phyloP scores from a whole-genome alignment of 2,797 vertebrate genomes.

The Amblyopsis hoosieri region DNA sequence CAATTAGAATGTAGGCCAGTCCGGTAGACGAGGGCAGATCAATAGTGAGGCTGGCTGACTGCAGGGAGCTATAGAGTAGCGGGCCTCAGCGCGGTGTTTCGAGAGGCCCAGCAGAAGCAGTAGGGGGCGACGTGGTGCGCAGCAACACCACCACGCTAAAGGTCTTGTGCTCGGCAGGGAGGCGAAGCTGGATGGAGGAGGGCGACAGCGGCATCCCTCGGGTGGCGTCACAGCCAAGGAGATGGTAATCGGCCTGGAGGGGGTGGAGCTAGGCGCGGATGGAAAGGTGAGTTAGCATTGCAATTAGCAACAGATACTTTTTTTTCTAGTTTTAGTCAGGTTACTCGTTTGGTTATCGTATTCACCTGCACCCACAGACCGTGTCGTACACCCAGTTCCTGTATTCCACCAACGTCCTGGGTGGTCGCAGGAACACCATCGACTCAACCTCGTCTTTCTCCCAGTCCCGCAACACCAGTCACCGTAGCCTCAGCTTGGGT shows the following conservation, averaged over 20 bases:
- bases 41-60: conserved; percentile 26
- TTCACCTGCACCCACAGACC: conserved; percentile 76
- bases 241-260: conserved; percentile 94
- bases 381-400: conserved; percentile 98
- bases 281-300: conserved; percentile 87
- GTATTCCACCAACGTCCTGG: conserved; percentile 93
- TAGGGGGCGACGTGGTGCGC: conserved; percentile 1
- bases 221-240: conserved; percentile 93
- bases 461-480: conserved; percentile 93
- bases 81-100: conserved; percentile 2
- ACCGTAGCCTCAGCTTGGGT: conserved; percentile 93
- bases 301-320: neutral
- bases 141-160: conserved; percentile 28
- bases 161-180: conserved; percentile 81
- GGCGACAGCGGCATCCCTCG: conserved; percentile 89
- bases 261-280: conserved; percentile 95
- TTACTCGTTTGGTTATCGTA: neutral
- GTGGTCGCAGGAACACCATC: conserved; percentile 92
- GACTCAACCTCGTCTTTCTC: conserved; percentile 97
- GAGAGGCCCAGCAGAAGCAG: neutral
- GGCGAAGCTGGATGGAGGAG: conserved; percentile 85
- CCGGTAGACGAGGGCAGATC: conserved; percentile 40
- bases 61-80: conserved; percentile 18
- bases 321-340: neutral
- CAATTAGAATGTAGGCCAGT: conserved; percentile 44